Base-by-base conservation (phyloP, 2,888 invertebrate species). In the Nymphalis c-album region DNA sequence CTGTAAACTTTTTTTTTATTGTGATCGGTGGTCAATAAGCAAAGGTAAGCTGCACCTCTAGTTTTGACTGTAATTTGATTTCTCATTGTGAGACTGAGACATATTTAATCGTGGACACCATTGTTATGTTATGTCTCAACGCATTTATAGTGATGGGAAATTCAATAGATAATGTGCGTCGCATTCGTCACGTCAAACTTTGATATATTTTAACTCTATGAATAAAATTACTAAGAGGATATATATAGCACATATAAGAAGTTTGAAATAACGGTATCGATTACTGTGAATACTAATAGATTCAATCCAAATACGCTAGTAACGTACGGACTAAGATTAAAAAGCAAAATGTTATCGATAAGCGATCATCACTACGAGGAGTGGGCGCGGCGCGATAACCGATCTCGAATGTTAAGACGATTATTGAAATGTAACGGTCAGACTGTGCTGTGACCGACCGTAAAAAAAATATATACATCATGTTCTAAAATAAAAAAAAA, bases 351-450 rank as follows among this genome's bases (percentile, higher is more conserved):
- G 67, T 67, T 67, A 69, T 69, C 66, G 69, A 69, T 69, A 60
- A 51, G 47, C 57, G 71, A 68, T 71, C 86, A 78, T 78, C 91
- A 85, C 88, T 89, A 87, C 68, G 60, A 73, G 70, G 61, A 73
- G 85, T 87, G 84, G 92, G 92, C 84, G 92, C 88, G 90, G 86
- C 80, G 74, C 80, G 92, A 92, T 91, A 92, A 86, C 81, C 85
- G 82, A 91, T 91, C 91, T 86, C 78, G 80, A 81, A 87, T 89
- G 87, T 88, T 92, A 92, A 92, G 91, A 90, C 88, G 92, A 92
- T 92, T 92, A 92, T 92, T 92, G 92, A 92, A 92, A 86, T 92
- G 91, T 92, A 92, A 92, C 92, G 92, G 92, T 91, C 92, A 91
- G 87, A 91, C 89, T 92, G 91, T 64, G 67, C 55, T 70, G 70